Base-by-base conservation (phyloP, 2,888 invertebrate genomes). In the Beris chalybata region DNA sequence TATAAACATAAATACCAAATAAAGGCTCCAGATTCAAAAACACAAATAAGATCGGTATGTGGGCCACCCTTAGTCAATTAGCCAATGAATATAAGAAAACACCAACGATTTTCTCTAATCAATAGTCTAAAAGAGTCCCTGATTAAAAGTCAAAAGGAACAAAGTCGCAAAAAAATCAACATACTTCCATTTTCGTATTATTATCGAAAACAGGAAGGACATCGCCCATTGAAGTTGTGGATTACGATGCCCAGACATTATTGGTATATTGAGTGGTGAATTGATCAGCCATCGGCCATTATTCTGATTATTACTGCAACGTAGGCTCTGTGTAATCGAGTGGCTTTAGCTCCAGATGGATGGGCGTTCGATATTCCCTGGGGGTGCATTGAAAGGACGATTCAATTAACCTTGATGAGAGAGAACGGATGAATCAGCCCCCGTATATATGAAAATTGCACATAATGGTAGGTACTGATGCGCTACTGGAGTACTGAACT, bases 271-370 rank as follows among this genome's bases (percentile, higher is more conserved):
- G 65, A 68, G 66, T 66, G 66, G 65, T 57, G 66, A 66, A 68
- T 68, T 68, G 68, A 69, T 69, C 64, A 64, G 59, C 69, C 55
- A 68, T 68, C 64, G 64, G 66, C 63, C 68, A 69, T 69, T 69
- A 68, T 68, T 68, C 66, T 66, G 68, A 68, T 68, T 66, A 69
- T 69, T 69, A 66, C 69, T 66, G 69, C 66, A 69, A 54, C 53
- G 55, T 56, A 48, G 12, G n/a, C 47, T 22, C 22, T 11, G 32
- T 52, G 43, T 63, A 43, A 47, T 32, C 32, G 61, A n/a, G 32
- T 48, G 50, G 32, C 38, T 63, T 52, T 30, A 12, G 12, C n/a
- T 48, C 22, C 55, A 67, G 67, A 63, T 67, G 67, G 55, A 67
- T 67, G 55, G 63, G 52, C 32, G 38, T 55, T 43, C 48, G n/a